phyloP scores from a whole-genome alignment of 2,113 vertebrate genomes.

The Tyrannus savana region DNA sequence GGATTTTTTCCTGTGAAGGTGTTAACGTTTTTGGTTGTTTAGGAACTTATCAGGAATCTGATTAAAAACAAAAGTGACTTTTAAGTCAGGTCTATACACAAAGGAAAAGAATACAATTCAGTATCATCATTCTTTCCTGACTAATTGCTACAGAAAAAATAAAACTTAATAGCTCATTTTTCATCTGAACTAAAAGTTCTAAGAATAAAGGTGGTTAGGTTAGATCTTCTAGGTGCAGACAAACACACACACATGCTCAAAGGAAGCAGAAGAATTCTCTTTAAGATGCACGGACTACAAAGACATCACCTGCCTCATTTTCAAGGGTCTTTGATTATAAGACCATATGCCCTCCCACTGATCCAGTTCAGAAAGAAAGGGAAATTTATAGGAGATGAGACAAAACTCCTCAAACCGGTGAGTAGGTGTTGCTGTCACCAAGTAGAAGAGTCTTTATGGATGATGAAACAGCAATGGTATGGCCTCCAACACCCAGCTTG shows the following conservation, averaged over 20 bases:
- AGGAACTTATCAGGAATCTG: not conserved
- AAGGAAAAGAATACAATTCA: not conserved
- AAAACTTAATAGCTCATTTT: not conserved
- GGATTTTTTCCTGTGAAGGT: not conserved
- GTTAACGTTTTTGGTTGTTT: not conserved
- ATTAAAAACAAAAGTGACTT: not conserved
- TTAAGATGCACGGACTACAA: not conserved
- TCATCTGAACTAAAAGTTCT: not conserved
- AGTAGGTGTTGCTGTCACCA: not conserved
- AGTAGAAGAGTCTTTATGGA: not conserved
- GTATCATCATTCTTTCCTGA: not conserved
- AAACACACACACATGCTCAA: accelerated
- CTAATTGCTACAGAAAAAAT: not conserved
- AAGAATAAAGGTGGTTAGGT: not conserved
- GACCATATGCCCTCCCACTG: not conserved
- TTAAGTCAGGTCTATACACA: not conserved
- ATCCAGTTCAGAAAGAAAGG: not conserved
- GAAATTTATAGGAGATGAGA: not conserved
- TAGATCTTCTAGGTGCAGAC: not conserved
- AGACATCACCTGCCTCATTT: not conserved
- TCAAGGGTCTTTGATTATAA: not conserved
- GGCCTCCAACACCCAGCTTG: not conserved
- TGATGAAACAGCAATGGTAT: not conserved
- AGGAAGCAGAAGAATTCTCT: not conserved
- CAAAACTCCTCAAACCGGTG: not conserved